Base-by-base conservation (phyloP, 2,113 vertebrate genomes). In the Tauraco erythrolophus region DNA sequence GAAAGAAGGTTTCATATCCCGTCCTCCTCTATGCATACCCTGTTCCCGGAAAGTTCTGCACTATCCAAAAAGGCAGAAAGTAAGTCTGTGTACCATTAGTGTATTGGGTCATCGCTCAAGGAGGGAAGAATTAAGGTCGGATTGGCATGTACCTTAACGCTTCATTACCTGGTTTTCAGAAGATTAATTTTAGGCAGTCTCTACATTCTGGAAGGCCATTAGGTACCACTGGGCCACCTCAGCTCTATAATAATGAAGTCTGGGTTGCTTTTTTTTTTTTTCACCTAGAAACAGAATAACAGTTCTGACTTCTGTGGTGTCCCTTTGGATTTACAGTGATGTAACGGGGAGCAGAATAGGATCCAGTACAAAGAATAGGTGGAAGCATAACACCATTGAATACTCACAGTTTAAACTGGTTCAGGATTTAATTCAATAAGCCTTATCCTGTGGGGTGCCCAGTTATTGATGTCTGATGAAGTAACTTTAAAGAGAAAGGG, bases 161-260 rank as follows among this genome's bases (percentile, higher is more conserved):
- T 97, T 96, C 95, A 95, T 95, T 97, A 93, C 96, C 88, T 94
- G 58, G 83, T 96, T 95, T 95, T 94, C 90, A 93, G 88, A 92
- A 95, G 97, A 95, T 96, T 95, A 94, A 93, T 94, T 97, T 95
- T 86, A 97, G 94, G 58, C 14, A 70, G 18, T 83, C 19, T 93
- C 21, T 85, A 54, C 51, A 74, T 94, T 92, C 60, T 93, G 46
- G 88, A 93, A 94, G 37, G 71, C 62, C 62, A 90, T 93, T 90
- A 97, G 79, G 79, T 85, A 93, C 68, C 51, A 80, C 71, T 84
- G 37, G 70, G 58, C 88, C 30, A 92, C 51, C 90, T 94, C 86
- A 95, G 43, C 14, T 86, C 54, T 86, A 4, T 60, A 88, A 74
- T 80, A 90, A 93, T 92, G 75, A 94, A 88, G 90, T 84, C 62